phyloP scores from a whole-genome alignment of 1,140 invertebrate species.

The Cardiocondyla obscurior region DNA sequence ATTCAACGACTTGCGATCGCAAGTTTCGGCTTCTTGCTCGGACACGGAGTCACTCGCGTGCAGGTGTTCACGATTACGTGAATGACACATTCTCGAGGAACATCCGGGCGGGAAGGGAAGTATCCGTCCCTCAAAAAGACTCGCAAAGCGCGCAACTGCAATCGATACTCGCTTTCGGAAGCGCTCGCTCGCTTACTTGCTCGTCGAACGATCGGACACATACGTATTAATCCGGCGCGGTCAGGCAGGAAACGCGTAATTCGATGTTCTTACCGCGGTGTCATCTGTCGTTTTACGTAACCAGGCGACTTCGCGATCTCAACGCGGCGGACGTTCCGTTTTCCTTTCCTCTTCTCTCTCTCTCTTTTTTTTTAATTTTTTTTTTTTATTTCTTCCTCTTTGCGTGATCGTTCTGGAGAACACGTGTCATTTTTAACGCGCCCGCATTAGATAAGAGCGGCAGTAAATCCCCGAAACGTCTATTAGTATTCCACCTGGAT shows the following conservation, averaged over 20 bases:
- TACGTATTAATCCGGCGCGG: constrained; percentile 54
- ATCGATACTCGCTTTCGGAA: constrained; percentile 24
- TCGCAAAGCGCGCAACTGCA: not conserved
- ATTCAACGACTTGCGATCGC: not conserved
- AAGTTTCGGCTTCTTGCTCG: not conserved
- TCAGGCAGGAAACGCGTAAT: constrained; percentile 66
- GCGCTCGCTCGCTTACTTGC: constrained; percentile 7
- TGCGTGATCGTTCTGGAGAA: constrained; percentile 1
- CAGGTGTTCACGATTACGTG: not conserved
- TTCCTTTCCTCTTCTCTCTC: constrained; percentile 18
- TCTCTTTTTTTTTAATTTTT: not conserved
- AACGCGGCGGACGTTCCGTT: constrained; percentile 5
- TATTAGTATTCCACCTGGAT: constrained; percentile 59
- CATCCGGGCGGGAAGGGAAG: constrained; percentile 21
- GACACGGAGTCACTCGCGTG: not conserved
- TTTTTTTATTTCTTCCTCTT: not conserved
- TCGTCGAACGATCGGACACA: constrained; percentile 49
- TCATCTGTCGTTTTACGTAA: constrained; percentile 71
- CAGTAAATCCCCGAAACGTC: constrained; percentile 42
- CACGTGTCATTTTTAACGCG: constrained; percentile 59
- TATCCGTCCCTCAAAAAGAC: not conserved
- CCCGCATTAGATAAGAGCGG: constrained; percentile 55
- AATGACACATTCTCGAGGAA: not conserved
- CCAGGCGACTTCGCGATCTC: constrained; percentile 45
- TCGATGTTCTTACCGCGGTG: constrained; percentile 67